Percentiles rank a stretch among this genome's conserved stretches.
Evolutionary conservation across 2,113 vertebrate species (phyloP).

Genomic region (Picathartes gymnocephalus): DNA sequence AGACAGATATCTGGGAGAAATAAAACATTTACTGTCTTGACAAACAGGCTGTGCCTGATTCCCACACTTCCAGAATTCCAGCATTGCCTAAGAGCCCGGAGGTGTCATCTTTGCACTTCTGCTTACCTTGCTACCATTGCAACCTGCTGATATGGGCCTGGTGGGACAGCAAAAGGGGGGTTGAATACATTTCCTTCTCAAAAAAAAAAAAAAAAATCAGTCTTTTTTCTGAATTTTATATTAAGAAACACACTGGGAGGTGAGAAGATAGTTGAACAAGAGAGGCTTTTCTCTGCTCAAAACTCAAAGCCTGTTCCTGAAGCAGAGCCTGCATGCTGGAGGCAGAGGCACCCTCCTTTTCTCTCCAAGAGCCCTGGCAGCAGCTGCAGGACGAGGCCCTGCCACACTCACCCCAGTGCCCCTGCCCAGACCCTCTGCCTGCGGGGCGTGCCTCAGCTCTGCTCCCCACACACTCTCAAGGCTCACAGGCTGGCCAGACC

Average conservation of each 20-base stretch:
- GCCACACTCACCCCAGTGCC: fast-evolving
- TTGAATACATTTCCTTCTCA: background rate
- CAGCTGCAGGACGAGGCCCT: background rate
- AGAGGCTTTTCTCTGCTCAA: background rate
- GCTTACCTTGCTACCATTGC: background rate
- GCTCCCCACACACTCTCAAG: background rate
- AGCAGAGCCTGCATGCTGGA: background rate
- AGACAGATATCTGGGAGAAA: background rate
- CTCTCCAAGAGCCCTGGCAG: background rate
- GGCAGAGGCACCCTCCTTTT: background rate
- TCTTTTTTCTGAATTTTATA: background rate
- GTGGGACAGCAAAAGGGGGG: background rate
- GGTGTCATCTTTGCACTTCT: background rate
- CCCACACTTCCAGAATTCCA: background rate
- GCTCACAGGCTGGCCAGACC: background rate
- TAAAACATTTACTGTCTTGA: background rate
- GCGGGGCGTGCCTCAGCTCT: background rate
- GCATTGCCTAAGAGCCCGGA: background rate
- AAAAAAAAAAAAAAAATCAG: background rate
- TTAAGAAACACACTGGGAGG: background rate
- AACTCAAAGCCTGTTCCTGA: background rate
- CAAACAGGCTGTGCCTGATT: background rate
- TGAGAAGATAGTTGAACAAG: background rate
- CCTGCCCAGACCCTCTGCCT: background rate
- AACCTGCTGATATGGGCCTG: background rate